phyloP scores from a whole-genome alignment of 2,113 vertebrate species.

The Oreamnos americanus region DNA sequence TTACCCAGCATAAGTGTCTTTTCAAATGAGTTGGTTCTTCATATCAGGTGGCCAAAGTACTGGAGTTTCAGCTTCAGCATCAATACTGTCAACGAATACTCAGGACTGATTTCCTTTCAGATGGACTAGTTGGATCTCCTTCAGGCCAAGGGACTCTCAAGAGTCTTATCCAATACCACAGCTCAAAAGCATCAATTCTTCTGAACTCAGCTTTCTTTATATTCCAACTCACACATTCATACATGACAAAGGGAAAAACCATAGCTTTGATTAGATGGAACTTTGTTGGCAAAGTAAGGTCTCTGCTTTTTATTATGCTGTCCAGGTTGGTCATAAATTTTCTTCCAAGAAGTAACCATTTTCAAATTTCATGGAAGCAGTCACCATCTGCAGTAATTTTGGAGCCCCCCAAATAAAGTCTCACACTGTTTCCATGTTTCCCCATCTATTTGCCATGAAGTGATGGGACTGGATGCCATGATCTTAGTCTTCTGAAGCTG shows the following conservation, averaged over 20 bases:
- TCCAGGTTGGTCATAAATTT: not conserved
- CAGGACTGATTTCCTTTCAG: not conserved
- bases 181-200: not conserved
- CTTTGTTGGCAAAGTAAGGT: not conserved
- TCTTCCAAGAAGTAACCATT: not conserved
- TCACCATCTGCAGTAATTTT: not conserved
- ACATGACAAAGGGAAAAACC: not conserved
- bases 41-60: not conserved
- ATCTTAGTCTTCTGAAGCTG: too few species aligned
- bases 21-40: not conserved
- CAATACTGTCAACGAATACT: not conserved
- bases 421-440: too few species aligned
- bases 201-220: not conserved
- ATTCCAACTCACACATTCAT: not conserved
- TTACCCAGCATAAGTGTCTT: not conserved
- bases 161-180: not conserved
- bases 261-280: not conserved
- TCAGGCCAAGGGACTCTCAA: not conserved
- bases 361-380: not conserved
- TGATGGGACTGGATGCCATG: too few species aligned
- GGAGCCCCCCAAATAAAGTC: not conserved
- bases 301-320: not conserved
- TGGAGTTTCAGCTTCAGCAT: not conserved
- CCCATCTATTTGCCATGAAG: too few species aligned
- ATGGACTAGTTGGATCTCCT: not conserved